Evolutionary conservation across 2,113 vertebrate genomes (phyloP), one percentile per base, ranked within the genome.

Genomic region (Misgurnus anguillicaudatus): DNA sequence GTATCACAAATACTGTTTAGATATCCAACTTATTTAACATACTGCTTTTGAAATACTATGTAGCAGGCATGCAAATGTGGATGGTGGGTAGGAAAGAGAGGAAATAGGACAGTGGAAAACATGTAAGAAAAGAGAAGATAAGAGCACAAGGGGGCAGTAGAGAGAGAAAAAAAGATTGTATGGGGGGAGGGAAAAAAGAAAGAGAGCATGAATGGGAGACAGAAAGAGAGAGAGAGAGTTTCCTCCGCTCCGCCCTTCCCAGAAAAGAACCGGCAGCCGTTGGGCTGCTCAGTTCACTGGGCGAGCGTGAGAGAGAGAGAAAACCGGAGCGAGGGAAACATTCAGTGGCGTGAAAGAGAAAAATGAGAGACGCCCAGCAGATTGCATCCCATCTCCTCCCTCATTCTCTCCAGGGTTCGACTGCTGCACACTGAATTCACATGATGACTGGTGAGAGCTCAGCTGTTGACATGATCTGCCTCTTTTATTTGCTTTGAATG

Each of bases 371-470:
- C 58, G 41, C 51, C 3, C 17, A 63, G 19, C 58, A 70, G 55
- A 62, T 41, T 48, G 55, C 45, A 38, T 77, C 80, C 79, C 61
- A 70, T 84, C 16, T 57, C 77, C 78, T 67, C 71, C 42, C 51
- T 61, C 38, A 45, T 16, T 69, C 63, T 70, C 13, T 72, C 83
- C 75, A 75, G 80, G 38, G 42, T 79, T 51, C 53, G 83, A 84
- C 82, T 84, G 87, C 86, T 87, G 80, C 39, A 80, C 79, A 80
- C 79, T 83, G 88, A 86, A 89, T 88, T 87, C 87, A 87, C 80
- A 90, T 78, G 82, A 93, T 93, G 92, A 85, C 85, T 85, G 91
- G 93, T 94, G 88, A 93, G 92, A 90, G 86, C n/a, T 78, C 64
- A 77, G 70, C 81, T 78, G 78, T 85, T 80, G 81, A 86, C 86